Percentiles rank a stretch among this genome's conserved stretches.
Evolutionary conservation across 2,797 vertebrate species (phyloP).

Genomic region (Cossypha heuglini): DNA sequence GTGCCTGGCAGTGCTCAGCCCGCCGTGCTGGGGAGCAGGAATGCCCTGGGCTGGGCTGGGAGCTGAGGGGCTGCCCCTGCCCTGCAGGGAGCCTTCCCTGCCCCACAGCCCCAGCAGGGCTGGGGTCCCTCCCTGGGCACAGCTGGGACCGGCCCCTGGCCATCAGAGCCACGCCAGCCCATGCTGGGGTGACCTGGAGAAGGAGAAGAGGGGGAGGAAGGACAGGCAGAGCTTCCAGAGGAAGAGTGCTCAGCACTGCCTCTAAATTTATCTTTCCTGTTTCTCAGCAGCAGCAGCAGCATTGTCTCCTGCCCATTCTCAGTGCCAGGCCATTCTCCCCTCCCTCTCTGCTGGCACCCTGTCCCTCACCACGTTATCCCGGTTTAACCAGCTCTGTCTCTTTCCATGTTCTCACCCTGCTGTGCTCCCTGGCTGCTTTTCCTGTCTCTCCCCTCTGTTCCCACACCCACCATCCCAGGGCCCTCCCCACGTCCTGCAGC

Average conservation of each 20-base stretch:
- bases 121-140: background rate
- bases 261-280: slow-evolving; percentile 72
- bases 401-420: background rate
- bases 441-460: background rate
- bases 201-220: background rate
- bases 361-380: rapidly evolving
- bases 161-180: background rate
- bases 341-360: background rate
- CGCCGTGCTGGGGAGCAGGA: background rate
- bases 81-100: background rate
- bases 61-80: background rate
- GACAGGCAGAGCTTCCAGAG: slow-evolving; percentile 35
- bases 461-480: background rate
- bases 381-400: background rate
- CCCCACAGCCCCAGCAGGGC: rapidly evolving
- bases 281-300: background rate
- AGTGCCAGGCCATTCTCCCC: background rate
- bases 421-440: background rate
- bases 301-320: rapidly evolving
- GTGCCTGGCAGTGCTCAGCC: background rate
- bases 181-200: rapidly evolving
- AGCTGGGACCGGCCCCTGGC: background rate
- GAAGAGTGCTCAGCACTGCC: background rate
- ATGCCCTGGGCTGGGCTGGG: background rate
- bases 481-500: background rate